phyloP scores from a whole-genome alignment of 2,113 vertebrate species.

The Nesogale talazaci region DNA sequence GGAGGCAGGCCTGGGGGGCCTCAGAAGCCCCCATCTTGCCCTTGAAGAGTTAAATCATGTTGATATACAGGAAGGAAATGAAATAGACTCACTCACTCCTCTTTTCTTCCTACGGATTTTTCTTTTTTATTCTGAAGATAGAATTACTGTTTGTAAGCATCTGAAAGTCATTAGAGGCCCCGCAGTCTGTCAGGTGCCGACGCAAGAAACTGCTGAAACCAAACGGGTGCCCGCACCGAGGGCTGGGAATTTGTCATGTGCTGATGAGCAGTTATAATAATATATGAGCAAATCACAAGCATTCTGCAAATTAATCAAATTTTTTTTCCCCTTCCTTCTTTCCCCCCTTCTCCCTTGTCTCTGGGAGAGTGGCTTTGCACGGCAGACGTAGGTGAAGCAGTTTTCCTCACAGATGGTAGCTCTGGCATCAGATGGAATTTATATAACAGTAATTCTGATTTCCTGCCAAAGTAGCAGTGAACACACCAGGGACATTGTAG shows the following conservation, averaged over 20 bases:
- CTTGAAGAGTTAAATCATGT: constrained; percentile 86
- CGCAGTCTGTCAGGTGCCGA: constrained; percentile 94
- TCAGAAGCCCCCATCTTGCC: constrained; percentile 75
- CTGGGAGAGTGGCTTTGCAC: constrained; percentile 91
- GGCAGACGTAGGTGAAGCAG: constrained; percentile 93
- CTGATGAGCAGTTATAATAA: constrained; percentile 96
- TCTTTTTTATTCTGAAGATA: constrained; percentile 90
- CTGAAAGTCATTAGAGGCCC: constrained; percentile 95
- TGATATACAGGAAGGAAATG: constrained; percentile 88
- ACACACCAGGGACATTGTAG: constrained; percentile 92
- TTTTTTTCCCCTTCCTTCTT: constrained; percentile 70
- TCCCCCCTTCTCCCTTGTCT: constrained; percentile 89
- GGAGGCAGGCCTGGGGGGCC: constrained; percentile 75
- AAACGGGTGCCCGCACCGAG: constrained; percentile 90
- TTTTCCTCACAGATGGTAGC: constrained; percentile 94
- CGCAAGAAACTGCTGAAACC: constrained; percentile 92
- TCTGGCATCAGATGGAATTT: constrained; percentile 97
- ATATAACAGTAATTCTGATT: constrained; percentile 95
- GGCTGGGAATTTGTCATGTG: constrained; percentile 94
- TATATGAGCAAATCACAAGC: constrained; percentile 96
- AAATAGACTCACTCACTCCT: constrained; percentile 87
- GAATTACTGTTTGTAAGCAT: constrained; percentile 96
- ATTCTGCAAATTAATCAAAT: constrained; percentile 96
- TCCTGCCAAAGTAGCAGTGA: constrained; percentile 92
- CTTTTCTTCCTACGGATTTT: constrained; percentile 88